phyloP scores from a whole-genome alignment of 1,140 invertebrate genomes.

The Pachyrhynchus sulphureomaculatus region DNA sequence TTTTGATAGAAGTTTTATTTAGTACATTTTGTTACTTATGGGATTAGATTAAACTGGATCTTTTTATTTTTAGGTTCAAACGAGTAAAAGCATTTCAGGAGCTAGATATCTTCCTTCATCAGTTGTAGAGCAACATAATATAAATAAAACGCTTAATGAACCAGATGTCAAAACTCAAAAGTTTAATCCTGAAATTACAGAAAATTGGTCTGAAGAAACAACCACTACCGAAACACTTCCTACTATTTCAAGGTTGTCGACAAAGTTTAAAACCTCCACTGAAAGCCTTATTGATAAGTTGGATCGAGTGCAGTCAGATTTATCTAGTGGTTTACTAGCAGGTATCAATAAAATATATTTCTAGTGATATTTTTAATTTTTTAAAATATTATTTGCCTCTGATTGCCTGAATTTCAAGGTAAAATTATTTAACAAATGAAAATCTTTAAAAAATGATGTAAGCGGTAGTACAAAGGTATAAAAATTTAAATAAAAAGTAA shows the following conservation, averaged over 20 bases:
- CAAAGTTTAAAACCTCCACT: conserved; percentile 59
- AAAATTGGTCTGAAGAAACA: conserved; percentile 14
- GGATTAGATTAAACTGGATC: too few relatives aligned
- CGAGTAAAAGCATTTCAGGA: conserved; percentile 78
- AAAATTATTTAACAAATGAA: too few relatives aligned
- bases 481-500: too few relatives aligned
- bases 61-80: conserved; percentile 62
- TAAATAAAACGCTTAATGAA: conserved; percentile 43
- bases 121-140: conserved; percentile 69
- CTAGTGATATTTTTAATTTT: too few relatives aligned
- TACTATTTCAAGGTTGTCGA: conserved; percentile 44
- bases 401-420: too few relatives aligned
- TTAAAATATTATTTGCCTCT: too few relatives aligned
- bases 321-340: conserved; percentile 72
- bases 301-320: conserved; percentile 77
- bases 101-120: conserved; percentile 76
- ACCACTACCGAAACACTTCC: conserved; percentile 7
- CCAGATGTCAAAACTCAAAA: conserved; percentile 34
- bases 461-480: too few relatives aligned
- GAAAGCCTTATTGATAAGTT: conserved; percentile 84
- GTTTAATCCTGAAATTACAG: conserved; percentile 10
- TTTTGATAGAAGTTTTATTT: too few relatives aligned
- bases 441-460: too few relatives aligned
- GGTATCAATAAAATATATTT: conserved; percentile 52
- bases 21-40: too few relatives aligned